Percentiles rank a stretch among this genome's conserved stretches.
These are phyloP conservation scores for Acleris holmiana DNA, from an alignment of 2,888 invertebrate species.

Conservation along the genomic window DNA sequence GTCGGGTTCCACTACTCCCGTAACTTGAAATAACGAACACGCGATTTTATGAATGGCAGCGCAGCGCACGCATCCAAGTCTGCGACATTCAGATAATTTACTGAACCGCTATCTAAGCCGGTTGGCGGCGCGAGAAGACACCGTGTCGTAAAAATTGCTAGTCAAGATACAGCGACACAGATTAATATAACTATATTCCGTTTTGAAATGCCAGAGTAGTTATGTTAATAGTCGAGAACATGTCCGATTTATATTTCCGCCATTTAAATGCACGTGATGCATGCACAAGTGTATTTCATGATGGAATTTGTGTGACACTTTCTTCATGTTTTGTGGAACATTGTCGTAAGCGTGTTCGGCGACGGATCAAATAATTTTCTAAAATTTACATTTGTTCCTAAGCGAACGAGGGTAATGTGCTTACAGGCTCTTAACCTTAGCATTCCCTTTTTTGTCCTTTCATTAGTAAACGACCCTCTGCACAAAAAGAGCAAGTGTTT, in stretches of 20 bases:
- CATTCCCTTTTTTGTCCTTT: slow-evolving; percentile 22
- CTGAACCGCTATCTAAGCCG: slow-evolving; percentile 34
- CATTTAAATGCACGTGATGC: slow-evolving; percentile 26
- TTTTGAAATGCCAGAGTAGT: slow-evolving; percentile 16
- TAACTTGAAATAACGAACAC: slow-evolving; percentile 60
- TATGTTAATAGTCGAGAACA: slow-evolving; percentile 10
- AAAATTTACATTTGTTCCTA: slow-evolving; percentile 1
- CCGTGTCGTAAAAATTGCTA: slow-evolving; percentile 32
- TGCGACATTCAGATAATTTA: slow-evolving; percentile 41
- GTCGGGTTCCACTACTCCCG: slow-evolving; percentile 63
- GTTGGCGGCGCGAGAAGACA: slow-evolving; percentile 18
- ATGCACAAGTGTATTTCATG: slow-evolving; percentile 3
- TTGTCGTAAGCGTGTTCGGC: not conserved
- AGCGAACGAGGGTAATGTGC: slow-evolving; percentile 17
- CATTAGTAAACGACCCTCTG: slow-evolving; percentile 22
- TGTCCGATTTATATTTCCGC: slow-evolving; percentile 16
- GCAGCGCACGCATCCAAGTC: slow-evolving; percentile 46
- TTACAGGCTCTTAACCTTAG: slow-evolving; percentile 24
- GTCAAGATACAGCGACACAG: slow-evolving; percentile 8
- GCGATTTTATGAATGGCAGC: slow-evolving; percentile 62
- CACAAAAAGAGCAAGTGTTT: slow-evolving; percentile 39
- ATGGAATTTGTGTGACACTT: slow-evolving; percentile 2
- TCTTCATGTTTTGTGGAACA: not conserved
- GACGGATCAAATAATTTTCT: not conserved
- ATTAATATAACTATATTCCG: slow-evolving; percentile 14